Conservation (phyloP, 2,888 invertebrate species). For the Cheilosia variabilis region DNA sequence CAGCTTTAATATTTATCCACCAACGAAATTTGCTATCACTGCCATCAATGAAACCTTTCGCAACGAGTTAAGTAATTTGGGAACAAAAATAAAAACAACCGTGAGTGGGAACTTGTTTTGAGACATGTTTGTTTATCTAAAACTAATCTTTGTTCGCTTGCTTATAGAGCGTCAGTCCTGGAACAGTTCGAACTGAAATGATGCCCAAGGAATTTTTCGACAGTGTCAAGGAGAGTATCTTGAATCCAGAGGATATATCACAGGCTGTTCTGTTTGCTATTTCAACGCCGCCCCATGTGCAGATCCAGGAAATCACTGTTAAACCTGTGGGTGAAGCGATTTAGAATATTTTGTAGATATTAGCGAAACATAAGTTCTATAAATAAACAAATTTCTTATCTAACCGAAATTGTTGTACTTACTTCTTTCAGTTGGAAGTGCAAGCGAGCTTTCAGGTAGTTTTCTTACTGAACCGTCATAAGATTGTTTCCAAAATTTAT, state of each 20-base stretch:
- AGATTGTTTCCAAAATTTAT: too few relatives aligned
- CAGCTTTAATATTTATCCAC: conserved; percentile 81
- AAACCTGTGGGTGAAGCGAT: conserved; percentile 34
- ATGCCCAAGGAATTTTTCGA: conserved; percentile 75
- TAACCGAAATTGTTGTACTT: too few relatives aligned
- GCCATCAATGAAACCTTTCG: conserved; percentile 81
- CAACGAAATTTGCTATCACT: conserved; percentile 81
- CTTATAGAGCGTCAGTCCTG: conserved; percentile 49
- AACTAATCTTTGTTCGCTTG: too few relatives aligned
- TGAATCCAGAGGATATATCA: conserved; percentile 49
- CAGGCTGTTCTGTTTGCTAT: conserved; percentile 71
- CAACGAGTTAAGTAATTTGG: conserved; percentile 80
- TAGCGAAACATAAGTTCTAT: too few relatives aligned
- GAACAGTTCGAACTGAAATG: conserved; percentile 37
- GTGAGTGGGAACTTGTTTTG: conserved; percentile 72
- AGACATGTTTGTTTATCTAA: background rate
- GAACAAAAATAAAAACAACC: conserved; percentile 81
- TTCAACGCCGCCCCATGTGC: conserved; percentile 68
- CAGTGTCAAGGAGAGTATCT: conserved; percentile 63
- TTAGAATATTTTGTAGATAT: background rate
- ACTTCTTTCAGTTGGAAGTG: too few relatives aligned
- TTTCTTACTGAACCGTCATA: too few relatives aligned
- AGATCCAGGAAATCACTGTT: conserved; percentile 47
- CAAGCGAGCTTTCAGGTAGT: too few relatives aligned
- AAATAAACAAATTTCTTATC: too few relatives aligned